Evolutionary conservation across 2,797 vertebrate species (phyloP).

Genomic region (Carcharodon carcharias): DNA sequence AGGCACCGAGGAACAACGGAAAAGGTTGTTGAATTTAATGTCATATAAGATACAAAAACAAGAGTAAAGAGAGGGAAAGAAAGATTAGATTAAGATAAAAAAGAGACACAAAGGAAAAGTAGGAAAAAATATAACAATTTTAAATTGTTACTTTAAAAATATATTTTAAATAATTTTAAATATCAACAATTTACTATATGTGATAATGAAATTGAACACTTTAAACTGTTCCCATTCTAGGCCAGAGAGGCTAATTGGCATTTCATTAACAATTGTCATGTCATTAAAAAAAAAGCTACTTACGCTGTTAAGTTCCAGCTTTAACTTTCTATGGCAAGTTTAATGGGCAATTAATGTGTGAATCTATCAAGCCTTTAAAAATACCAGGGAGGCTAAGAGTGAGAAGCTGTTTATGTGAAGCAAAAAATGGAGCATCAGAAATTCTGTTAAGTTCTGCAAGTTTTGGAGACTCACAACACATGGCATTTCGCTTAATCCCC

Average conservation of each 20-base stretch:
- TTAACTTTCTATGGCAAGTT: neutral
- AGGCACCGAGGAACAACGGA: neutral
- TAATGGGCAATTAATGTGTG: neutral
- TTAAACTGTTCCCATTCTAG: neutral
- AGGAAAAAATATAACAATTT: neutral
- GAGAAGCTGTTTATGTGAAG: neutral
- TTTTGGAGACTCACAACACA: neutral
- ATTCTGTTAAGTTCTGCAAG: neutral
- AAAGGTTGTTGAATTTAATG: neutral
- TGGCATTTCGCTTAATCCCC: neutral
- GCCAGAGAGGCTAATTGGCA: neutral
- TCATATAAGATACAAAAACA: neutral
- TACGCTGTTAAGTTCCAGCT: neutral
- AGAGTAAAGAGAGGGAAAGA: no score
- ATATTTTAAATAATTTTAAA: no score
- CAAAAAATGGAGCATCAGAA: neutral
- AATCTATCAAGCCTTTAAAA: neutral
- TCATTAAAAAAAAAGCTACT: neutral
- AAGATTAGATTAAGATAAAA: neutral
- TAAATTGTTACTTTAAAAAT: neutral
- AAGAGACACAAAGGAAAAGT: neutral
- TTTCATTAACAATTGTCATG: neutral
- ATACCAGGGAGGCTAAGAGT: neutral
- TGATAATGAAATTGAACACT: neutral
- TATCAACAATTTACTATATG: neutral